A percentile compares a stretch with the other conserved stretches of the same genome.
Conservation (phyloP, 1,140 invertebrate genomes). For the Penaeus vannamei region DNA sequence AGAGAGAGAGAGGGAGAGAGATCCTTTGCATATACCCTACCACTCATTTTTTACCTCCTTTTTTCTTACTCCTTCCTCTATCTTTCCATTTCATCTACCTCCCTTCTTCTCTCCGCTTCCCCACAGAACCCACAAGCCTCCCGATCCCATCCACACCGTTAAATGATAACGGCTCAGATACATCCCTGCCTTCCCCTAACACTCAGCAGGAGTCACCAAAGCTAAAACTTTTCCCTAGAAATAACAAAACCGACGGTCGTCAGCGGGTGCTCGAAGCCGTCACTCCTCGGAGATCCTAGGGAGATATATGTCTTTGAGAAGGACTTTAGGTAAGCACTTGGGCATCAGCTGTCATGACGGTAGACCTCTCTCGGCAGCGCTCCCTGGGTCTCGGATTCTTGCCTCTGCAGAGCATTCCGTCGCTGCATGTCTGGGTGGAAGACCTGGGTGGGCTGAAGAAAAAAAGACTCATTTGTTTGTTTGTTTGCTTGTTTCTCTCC, state of each 20-base stretch:
- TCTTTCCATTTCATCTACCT: too few species aligned
- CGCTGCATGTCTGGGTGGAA: neutral
- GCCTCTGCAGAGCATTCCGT: neutral
- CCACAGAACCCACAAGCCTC: neutral
- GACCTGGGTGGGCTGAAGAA: neutral
- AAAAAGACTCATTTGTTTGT: neutral
- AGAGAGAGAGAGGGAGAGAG: neutral
- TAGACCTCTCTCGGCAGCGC: conserved; percentile 20
- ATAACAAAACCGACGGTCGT: neutral
- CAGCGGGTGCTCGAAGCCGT: neutral
- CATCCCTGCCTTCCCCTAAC: too few species aligned
- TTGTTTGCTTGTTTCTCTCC: neutral
- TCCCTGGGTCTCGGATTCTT: neutral
- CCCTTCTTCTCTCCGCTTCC: neutral
- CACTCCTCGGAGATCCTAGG: conserved; percentile 36
- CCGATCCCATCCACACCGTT: too few species aligned
- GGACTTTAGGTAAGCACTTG: conserved; percentile 52
- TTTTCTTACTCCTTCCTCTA: neutral
- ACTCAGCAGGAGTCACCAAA: too few species aligned
- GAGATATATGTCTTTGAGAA: conserved; percentile 45
- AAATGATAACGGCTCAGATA: too few species aligned
- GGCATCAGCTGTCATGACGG: conserved; percentile 44
- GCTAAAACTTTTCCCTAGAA: neutral
- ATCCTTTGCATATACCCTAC: neutral
- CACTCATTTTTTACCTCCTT: neutral